Evolutionary conservation across 2,797 vertebrate species (phyloP).

Genomic region (Molossus alvarezi): DNA sequence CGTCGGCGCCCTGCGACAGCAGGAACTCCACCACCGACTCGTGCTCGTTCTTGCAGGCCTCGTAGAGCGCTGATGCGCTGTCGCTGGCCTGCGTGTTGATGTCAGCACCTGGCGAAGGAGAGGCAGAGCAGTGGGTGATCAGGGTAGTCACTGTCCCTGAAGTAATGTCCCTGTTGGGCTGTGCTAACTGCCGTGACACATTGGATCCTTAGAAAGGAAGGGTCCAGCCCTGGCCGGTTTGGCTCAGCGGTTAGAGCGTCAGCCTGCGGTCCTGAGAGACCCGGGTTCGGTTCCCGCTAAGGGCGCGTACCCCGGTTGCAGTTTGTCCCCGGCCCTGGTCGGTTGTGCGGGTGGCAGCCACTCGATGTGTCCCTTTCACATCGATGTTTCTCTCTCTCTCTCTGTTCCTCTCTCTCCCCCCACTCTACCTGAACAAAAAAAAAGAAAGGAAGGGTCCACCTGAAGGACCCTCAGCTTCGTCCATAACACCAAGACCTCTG

Average conservation of each 20-base stretch:
- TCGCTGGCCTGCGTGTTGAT: slow-evolving; percentile 96
- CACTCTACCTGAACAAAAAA: too few relatives aligned
- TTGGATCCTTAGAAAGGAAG: rapidly evolving
- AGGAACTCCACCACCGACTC: slow-evolving; percentile 92
- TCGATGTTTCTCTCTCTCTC: too few relatives aligned
- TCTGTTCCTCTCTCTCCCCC: too few relatives aligned
- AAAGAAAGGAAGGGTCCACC: background rate
- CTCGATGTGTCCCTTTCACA: too few relatives aligned
- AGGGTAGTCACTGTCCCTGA: rapidly evolving
- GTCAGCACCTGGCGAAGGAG: slow-evolving; percentile 92
- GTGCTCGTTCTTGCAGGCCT: slow-evolving; percentile 95
- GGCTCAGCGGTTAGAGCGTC: too few relatives aligned
- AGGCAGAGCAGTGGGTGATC: background rate
- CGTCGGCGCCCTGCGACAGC: slow-evolving; percentile 95
- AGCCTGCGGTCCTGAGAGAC: too few relatives aligned
- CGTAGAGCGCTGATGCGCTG: slow-evolving; percentile 94
- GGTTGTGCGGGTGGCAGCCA: too few relatives aligned
- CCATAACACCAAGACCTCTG: rapidly evolving
- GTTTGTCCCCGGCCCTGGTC: too few relatives aligned
- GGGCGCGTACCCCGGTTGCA: too few relatives aligned
- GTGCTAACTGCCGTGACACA: rapidly evolving
- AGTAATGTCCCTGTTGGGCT: rapidly evolving
- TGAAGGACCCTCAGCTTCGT: background rate
- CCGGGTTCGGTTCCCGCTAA: too few relatives aligned
- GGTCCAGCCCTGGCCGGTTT: too few relatives aligned